phyloP scores from a whole-genome alignment of 2,888 invertebrate genomes.

The Dolomedes plantarius region DNA sequence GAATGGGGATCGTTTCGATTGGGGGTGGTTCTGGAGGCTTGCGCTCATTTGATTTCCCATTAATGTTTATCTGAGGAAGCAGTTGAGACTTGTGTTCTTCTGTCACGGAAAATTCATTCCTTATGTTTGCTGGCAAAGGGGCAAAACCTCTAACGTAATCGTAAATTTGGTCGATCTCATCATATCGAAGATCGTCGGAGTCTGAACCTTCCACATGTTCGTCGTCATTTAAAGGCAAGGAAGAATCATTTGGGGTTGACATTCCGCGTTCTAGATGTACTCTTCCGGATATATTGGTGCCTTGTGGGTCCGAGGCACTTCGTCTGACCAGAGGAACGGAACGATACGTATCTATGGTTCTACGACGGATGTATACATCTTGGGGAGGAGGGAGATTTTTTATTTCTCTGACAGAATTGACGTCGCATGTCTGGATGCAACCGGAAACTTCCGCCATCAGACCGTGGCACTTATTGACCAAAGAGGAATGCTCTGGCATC shows the following conservation, averaged over 20 bases:
- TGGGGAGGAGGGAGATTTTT: conserved; percentile 43
- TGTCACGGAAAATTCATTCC: conserved; percentile 56
- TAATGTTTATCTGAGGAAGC: conserved; percentile 72
- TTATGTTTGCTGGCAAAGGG: conserved; percentile 85
- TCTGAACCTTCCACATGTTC: conserved; percentile 29
- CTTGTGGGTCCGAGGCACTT: conserved; percentile 63
- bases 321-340: conserved; percentile 51
- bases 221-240: conserved; percentile 5
- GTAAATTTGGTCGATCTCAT: conserved; percentile 97
- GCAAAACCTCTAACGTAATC: conserved; percentile 96
- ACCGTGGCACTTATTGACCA: conserved; percentile 71
- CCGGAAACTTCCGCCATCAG: conserved; percentile 72
- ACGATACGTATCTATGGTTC: conserved; percentile 30
- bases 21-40: conserved; percentile 89
- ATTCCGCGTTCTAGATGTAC: conserved; percentile 52
- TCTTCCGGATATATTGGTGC: conserved; percentile 43
- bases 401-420: conserved; percentile 68
- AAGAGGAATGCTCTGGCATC: conserved; percentile 69
- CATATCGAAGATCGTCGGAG: conserved; percentile 80
- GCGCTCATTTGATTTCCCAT: conserved; percentile 13
- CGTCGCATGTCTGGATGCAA: conserved; percentile 73
- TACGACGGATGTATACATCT: conserved; percentile 31
- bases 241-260: conserved; percentile 46
- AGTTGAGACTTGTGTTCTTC: conserved; percentile 60
- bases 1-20: conserved; percentile 88